A percentile compares a stretch with the other conserved stretches of the same genome.
Conservation (phyloP, 1,140 invertebrate species). For the Tyrophagus putrescentiae region DNA sequence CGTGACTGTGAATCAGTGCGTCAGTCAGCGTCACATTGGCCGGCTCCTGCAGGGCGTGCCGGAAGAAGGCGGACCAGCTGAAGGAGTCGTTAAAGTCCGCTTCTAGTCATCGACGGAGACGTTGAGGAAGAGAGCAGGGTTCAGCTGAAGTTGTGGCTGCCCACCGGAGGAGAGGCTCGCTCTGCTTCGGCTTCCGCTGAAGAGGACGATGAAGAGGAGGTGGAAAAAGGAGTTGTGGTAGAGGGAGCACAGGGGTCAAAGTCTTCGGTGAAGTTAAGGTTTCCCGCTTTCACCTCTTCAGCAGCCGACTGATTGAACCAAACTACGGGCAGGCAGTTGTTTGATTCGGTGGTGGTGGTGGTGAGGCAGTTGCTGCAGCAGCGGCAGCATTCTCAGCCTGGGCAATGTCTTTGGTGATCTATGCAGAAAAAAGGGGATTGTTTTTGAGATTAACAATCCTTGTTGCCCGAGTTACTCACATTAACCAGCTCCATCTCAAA, state of each 20-base stretch:
- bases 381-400: too few relatives aligned
- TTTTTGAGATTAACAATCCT: background rate
- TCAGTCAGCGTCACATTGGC: background rate
- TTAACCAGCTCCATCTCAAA: constrained; percentile 18
- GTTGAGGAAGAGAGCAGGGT: constrained; percentile 5
- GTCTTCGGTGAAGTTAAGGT: too few relatives aligned
- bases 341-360: too few relatives aligned
- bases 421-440: background rate
- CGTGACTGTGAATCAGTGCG: constrained; percentile 16
- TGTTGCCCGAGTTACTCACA: too few relatives aligned
- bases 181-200: too few relatives aligned
- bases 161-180: background rate
- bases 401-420: background rate
- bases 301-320: too few relatives aligned
- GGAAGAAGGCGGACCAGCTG: constrained; percentile 14
- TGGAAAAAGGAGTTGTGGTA: too few relatives aligned
- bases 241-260: too few relatives aligned
- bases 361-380: too few relatives aligned
- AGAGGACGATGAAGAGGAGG: too few relatives aligned
- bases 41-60: background rate
- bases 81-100: background rate
- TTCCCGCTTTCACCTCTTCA: too few relatives aligned
- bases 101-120: constrained; percentile 10
- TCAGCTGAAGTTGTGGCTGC: background rate
- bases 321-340: too few relatives aligned